Base-by-base conservation (phyloP, 1,140 invertebrate species). In the Nephila pilipes region DNA sequence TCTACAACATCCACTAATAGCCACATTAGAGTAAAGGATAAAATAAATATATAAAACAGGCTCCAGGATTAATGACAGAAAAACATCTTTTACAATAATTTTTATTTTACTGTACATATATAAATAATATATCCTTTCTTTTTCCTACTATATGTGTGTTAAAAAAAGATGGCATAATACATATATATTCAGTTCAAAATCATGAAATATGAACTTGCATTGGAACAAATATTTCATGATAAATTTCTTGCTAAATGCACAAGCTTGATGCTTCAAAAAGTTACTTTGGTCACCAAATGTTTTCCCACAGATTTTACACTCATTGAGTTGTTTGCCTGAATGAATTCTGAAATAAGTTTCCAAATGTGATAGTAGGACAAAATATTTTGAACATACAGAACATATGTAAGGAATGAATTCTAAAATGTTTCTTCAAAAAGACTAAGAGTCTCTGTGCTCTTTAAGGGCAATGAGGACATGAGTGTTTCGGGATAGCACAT, bases 241-340 rank as follows among this genome's bases (percentile, higher is more conserved):
- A 16, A 32, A 32, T 16, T 75, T 29, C 32, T 75, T 0, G 16
- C 16, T 18, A 29, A 4, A 75, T 75, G 65, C 16, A 32, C 12
- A 36, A 75, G 25, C n/a, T 14, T 16, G 25, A 29, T 98, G 98
- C 85, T 97, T 87, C n/a, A 38, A 87, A 22, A 63, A 38, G 12
- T 63, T 25, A 36, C 60, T 87, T 63, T 18, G 20, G 16, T 65
- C 55, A 57, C 97, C 95, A 98, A 98, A 94, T 97, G 97, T 96
- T 98, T 98, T 94, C 97, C 97, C 38, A 96, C 98, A 98, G 95
- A 98, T 98, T 96, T 98, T 98, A 96, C 98, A 98, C 94, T 98
- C 96, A 94, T 88, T 46, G 18, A 75, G 87, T 63, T 29, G 54
- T 46, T 88, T 36, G 80, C 57, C 85, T n/a, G 83, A 57, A 22